Evolutionary conservation across 2,797 vertebrate species (phyloP), one percentile per base, ranked within the genome.

Genomic region (Scolopax rusticola): DNA sequence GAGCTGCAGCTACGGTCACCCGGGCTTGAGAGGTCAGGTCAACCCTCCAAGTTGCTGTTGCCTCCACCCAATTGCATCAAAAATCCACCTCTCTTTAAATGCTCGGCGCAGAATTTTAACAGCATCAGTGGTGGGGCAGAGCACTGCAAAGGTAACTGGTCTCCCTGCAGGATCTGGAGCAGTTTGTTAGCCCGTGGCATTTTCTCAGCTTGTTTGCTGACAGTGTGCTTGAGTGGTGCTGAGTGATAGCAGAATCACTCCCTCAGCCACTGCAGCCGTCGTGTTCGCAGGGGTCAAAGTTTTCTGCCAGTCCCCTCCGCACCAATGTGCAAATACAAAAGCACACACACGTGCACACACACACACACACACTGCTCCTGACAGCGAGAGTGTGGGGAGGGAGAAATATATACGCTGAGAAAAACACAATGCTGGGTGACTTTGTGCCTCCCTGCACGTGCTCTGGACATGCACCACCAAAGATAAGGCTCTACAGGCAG

Each of bases 261-360:
- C 76, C 57, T 33, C 41, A 24, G 54, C 48, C 69, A 16, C 40
- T 0, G 0, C 48, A 15, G 30, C 0, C 0, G 5, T 9, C 28
- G 15, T 8, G 27, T 12, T 40, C 38, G 13, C 28, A 36, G 56
- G 38, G 60, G 51, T 56, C 60, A 74, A 63, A 16, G 25, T 51
- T 79, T 89, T 56, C 71, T 64, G 16, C 23, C 54, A 2, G 30
- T 33, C 24, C 14, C 6, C 47, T 40, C 27, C 1, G 1, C 11
- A 4, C 1, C 0, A 0, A 17, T 2, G 10, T 70, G 56, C 63
- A 92, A 54, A 48, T 24, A 41, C 33, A 6, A 18, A 6, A 1
- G 11, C 6, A 5, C 12, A 15, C 4, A 41, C 15, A 43, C 41
- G 15, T 15, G 17, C 41, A 41, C 41, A 41, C 41, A 6, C 12